phyloP scores from a whole-genome alignment of 2,888 invertebrate species.

The Catocala nupta region DNA sequence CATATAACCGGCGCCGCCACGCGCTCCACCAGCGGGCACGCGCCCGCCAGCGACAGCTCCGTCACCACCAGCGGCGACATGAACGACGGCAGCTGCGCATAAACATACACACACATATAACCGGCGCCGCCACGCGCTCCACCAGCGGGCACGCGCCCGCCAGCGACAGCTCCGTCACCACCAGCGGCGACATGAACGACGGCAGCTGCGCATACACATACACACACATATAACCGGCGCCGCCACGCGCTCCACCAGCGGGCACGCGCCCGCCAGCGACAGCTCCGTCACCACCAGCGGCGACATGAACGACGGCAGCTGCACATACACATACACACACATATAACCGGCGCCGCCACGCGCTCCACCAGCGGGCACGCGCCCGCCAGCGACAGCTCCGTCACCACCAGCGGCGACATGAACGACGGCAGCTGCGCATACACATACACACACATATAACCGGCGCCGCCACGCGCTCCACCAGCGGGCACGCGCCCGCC shows the following conservation, averaged over 20 bases:
- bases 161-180: constrained; percentile 92
- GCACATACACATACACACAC: constrained; percentile 27
- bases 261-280: constrained; percentile 90
- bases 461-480: constrained; percentile 89
- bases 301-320: constrained; percentile 95
- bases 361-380: constrained; percentile 90
- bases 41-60: no score
- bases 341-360: constrained; percentile 85
- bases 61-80: no score
- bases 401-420: constrained; percentile 93
- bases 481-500: constrained; percentile 89
- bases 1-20: no score
- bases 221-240: constrained; percentile 87
- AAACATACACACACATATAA: no score
- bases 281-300: constrained; percentile 92
- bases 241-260: constrained; percentile 88
- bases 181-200: constrained; percentile 94
- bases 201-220: constrained; percentile 87
- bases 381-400: constrained; percentile 91
- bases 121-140: constrained; percentile 89
- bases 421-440: constrained; percentile 91
- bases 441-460: constrained; percentile 29
- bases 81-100: no score
- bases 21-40: no score
- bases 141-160: constrained; percentile 90